Evolutionary conservation across 53 echinoderm and acorn worm genomes (phyloP).

Genomic region (Patiria pectinifera): DNA sequence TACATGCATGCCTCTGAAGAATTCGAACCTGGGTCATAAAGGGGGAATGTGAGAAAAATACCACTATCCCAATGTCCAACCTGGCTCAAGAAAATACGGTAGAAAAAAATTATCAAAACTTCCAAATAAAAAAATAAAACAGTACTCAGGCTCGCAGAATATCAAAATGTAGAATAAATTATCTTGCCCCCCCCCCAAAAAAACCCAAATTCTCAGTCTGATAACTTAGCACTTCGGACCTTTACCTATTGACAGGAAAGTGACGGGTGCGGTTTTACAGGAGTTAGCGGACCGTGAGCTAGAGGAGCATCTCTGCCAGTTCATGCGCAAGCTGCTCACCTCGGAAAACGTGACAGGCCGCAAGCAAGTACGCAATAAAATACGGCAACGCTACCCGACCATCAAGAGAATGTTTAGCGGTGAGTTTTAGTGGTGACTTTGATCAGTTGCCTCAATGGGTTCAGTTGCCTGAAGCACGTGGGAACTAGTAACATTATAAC

Average conservation of each 20-base stretch:
- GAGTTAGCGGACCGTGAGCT: slow-evolving; percentile 86
- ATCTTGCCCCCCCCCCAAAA: not conserved
- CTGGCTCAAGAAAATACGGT: not conserved
- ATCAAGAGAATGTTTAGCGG: slow-evolving; percentile 73
- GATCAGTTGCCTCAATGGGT: too few species aligned
- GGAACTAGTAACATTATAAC: too few species aligned
- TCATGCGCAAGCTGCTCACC: slow-evolving; percentile 83
- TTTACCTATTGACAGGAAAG: slow-evolving; percentile 65
- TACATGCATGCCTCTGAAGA: too few species aligned
- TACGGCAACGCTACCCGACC: slow-evolving; percentile 82
- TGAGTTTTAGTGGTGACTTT: slow-evolving; percentile 8
- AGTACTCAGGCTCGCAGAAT: not conserved
- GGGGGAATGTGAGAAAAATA: too few species aligned
- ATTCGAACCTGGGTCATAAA: too few species aligned
- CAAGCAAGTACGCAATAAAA: slow-evolving; percentile 79
- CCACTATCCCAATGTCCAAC: too few species aligned
- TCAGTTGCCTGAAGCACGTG: too few species aligned
- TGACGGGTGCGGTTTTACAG: slow-evolving; percentile 78
- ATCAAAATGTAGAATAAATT: not conserved
- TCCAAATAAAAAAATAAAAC: too few species aligned
- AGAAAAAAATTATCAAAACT: too few species aligned
- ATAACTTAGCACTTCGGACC: not conserved
- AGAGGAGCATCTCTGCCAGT: slow-evolving; percentile 86
- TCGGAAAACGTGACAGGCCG: slow-evolving; percentile 86
- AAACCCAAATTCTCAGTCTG: not conserved